Evolutionary conservation across 1,140 invertebrate species (phyloP).

Genomic region (Musca vetustissima): DNA sequence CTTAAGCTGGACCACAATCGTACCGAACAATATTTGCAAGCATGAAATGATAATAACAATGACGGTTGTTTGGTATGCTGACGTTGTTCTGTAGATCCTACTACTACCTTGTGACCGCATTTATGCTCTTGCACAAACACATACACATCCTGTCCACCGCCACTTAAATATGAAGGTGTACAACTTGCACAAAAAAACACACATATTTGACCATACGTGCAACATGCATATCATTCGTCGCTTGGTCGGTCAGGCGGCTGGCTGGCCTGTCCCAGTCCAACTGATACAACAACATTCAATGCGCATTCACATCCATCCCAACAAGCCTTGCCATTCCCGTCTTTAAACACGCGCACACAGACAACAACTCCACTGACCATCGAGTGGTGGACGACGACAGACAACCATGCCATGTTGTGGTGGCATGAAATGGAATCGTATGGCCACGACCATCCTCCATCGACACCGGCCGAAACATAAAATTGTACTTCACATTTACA

Average conservation of each 20-base stretch:
- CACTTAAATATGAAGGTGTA: constrained; percentile 20
- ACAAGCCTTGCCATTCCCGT: not conserved
- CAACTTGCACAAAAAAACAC: not conserved
- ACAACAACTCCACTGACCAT: not conserved
- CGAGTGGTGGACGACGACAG: not conserved
- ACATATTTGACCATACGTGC: constrained; percentile 18
- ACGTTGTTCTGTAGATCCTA: not conserved
- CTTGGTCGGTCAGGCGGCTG: not conserved
- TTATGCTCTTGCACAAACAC: too few relatives aligned
- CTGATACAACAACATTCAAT: constrained; percentile 12
- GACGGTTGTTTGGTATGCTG: not conserved
- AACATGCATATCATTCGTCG: not conserved
- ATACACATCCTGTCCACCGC: not conserved
- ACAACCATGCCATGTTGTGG: not conserved
- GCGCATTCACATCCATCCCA: not conserved
- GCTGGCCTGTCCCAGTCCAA: constrained; percentile 1
- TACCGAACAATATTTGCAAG: constrained; percentile 13
- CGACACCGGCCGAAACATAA: not conserved
- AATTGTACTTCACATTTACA: constrained; percentile 28
- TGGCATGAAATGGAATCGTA: not conserved
- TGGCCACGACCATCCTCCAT: too few relatives aligned
- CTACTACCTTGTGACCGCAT: too few relatives aligned
- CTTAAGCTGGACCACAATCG: too few relatives aligned
- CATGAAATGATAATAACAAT: constrained; percentile 21
- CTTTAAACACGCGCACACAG: not conserved